Conservation (phyloP, 2,797 vertebrate genomes). For the Acanthurus leucopareius region DNA sequence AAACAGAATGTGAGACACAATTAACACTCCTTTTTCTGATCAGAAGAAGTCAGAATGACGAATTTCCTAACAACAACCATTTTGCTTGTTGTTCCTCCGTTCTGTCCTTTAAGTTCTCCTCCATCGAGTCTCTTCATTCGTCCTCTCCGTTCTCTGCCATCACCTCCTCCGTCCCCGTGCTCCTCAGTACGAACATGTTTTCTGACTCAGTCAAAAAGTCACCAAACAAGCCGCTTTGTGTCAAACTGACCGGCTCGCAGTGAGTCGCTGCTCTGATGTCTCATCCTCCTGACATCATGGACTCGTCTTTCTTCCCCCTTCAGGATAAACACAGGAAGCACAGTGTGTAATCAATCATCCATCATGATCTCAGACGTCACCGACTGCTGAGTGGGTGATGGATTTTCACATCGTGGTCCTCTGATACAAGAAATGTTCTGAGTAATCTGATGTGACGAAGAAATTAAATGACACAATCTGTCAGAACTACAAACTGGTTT, state of each 20-base stretch:
- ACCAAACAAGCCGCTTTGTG: not conserved
- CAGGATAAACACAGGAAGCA: not conserved
- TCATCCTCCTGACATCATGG: slow-evolving; percentile 6
- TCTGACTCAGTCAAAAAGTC: not conserved
- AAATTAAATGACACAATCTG: not conserved
- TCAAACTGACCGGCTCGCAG: not conserved
- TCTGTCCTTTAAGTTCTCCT: not conserved
- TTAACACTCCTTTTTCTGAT: too few species aligned
- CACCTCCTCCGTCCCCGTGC: not conserved
- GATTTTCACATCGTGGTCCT: not conserved
- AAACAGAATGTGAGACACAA: too few species aligned
- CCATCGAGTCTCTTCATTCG: not conserved
- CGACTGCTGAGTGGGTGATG: not conserved
- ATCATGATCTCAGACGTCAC: not conserved
- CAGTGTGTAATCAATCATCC: not conserved
- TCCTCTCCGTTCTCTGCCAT: not conserved
- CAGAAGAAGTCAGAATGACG: too few species aligned
- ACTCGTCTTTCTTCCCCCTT: not conserved
- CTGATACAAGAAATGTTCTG: not conserved
- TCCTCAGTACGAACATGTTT: not conserved
- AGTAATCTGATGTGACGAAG: not conserved
- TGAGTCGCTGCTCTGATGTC: not conserved
- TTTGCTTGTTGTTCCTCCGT: too few species aligned
- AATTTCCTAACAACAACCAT: too few species aligned
- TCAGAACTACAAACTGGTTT: not conserved